These are phyloP conservation scores for Prolemur simus DNA, from an alignment of 2,113 vertebrate genomes.

Conservation along the genomic window DNA sequence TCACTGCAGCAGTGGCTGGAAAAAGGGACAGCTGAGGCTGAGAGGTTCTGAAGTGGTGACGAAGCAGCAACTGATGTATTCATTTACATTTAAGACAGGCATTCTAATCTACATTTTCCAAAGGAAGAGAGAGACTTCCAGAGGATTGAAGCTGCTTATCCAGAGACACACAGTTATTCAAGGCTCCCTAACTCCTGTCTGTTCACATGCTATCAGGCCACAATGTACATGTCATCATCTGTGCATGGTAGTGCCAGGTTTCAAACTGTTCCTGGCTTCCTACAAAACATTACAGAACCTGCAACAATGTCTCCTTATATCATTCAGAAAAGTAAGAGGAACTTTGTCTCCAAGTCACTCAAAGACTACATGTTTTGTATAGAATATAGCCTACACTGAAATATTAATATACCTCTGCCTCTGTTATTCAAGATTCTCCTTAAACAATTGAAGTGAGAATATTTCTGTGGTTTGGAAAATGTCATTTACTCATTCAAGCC, in stretches of 20 bases:
- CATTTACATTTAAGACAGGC: neutral
- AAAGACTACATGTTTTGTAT: neutral
- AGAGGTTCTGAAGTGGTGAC: neutral
- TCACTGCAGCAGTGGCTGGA: neutral
- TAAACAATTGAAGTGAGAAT: neutral
- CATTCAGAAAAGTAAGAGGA: neutral
- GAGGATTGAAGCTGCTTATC: neutral
- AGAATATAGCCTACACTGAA: neutral
- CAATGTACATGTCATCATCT: accelerated
- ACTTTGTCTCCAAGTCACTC: neutral
- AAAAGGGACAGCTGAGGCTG: neutral
- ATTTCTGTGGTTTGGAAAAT: conserved; percentile 10
- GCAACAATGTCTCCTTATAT: neutral
- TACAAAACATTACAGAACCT: neutral
- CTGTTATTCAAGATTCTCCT: conserved; percentile 9
- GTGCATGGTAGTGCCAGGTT: neutral
- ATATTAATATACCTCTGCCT: neutral
- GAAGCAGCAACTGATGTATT: neutral
- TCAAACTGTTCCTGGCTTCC: neutral
- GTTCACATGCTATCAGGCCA: neutral
- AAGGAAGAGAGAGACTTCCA: neutral
- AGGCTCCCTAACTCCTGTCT: neutral
- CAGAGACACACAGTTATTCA: neutral
- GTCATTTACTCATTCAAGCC: conserved; percentile 56
- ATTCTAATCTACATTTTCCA: neutral